Evolutionary conservation across 2,113 vertebrate genomes (phyloP).

Genomic region (Ciconia stormi): DNA sequence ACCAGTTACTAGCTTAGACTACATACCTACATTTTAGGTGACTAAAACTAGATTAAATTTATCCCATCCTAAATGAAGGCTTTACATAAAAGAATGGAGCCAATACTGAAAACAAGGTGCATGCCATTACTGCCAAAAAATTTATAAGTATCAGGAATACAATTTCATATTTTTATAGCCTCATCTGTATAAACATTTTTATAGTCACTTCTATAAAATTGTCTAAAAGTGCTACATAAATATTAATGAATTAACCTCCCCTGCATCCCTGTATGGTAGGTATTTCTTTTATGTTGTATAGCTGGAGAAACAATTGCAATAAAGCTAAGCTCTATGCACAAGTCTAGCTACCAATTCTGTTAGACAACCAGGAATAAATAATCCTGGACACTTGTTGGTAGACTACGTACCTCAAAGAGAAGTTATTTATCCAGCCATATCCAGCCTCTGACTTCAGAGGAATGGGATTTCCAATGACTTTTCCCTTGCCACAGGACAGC

Average conservation of each 20-base stretch:
- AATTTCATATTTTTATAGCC: conserved; percentile 24
- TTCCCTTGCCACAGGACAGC: background rate
- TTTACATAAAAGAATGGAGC: background rate
- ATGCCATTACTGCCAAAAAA: background rate
- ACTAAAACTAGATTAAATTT: background rate
- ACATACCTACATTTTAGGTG: background rate
- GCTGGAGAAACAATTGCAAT: conserved; percentile 19
- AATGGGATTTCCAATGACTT: background rate
- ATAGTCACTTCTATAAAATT: conserved; percentile 14
- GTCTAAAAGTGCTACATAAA: conserved; percentile 16
- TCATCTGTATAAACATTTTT: conserved; percentile 33
- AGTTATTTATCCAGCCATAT: background rate
- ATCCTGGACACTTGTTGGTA: background rate
- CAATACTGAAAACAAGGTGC: background rate
- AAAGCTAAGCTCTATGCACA: background rate
- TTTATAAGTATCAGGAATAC: conserved; percentile 13
- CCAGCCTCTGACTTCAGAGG: background rate
- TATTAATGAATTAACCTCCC: conserved; percentile 47
- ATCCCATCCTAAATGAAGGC: background rate
- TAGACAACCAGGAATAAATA: background rate
- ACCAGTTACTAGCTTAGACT: background rate
- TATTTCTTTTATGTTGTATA: background rate
- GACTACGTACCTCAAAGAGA: background rate
- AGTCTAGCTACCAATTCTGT: background rate
- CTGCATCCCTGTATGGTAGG: background rate